phyloP scores from a whole-genome alignment of 2,888 invertebrate species.

The Chromoteleia sp. region DNA sequence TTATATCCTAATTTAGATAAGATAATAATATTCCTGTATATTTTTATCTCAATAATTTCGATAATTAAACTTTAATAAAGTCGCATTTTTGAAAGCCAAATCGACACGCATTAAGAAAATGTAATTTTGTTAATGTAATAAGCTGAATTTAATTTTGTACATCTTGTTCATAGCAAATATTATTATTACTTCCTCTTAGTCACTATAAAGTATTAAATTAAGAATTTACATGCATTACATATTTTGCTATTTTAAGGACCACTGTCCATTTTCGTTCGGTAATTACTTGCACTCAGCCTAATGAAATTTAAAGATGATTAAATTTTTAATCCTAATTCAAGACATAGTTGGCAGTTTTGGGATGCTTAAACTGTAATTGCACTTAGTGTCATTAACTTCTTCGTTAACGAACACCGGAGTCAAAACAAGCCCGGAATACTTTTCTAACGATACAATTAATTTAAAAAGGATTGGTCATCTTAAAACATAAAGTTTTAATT shows the following conservation, averaged over 20 bases:
- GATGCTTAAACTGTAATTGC: background rate
- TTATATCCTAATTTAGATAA: no score
- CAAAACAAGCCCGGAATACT: background rate
- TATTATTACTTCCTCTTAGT: no score
- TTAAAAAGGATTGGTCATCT: background rate
- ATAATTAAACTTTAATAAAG: no score
- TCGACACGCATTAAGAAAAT: no score
- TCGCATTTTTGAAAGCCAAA: no score
- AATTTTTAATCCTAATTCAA: background rate
- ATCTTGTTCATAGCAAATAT: no score
- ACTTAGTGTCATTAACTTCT: background rate
- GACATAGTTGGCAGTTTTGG: background rate
- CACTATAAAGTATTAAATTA: constrained; percentile 33
- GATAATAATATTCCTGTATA: no score
- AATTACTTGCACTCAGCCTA: constrained; percentile 11
- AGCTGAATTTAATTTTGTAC: no score
- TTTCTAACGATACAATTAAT: background rate
- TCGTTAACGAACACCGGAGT: constrained; percentile 1
- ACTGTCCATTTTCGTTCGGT: background rate
- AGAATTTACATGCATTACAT: background rate
- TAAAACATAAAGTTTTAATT: no score
- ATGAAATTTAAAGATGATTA: constrained; percentile 12
- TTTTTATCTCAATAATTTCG: no score
- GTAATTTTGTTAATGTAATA: no score
- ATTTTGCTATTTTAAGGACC: background rate